Evolutionary conservation across 2,797 vertebrate genomes (phyloP), one percentile per base, ranked within the genome.

Genomic region (Coregonus suidteri): DNA sequence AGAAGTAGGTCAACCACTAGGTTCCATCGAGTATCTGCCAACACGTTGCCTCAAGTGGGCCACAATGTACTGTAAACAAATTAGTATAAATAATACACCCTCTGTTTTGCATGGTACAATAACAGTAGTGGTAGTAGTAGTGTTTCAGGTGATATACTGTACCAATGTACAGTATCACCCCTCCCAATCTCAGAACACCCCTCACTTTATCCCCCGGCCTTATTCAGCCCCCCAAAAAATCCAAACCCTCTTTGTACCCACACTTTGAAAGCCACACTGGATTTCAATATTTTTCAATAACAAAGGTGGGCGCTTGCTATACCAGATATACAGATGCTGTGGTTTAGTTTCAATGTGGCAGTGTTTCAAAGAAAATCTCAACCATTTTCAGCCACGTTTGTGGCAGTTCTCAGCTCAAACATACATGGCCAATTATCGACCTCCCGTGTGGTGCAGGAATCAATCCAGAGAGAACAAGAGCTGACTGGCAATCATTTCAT

Each of bases 391-490:
- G 64, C 37, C 47, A 11, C n/a, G 34, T 72, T 7, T 9, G 13
- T 76, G 74, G 16, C 70, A 52, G 75, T 15, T 59, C 52, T 76
- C 47, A 68, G 7, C 70, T 68, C 62, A 11, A 74, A 54, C 65
- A 41, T 34, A 64, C 41, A 59, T 16, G 31, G 74, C 78, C 78
- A 76, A 76, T 76, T 76, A 76, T 66, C 59, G 20, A 73, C 74
- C 70, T 20, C 70, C 52, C 20, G 41, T 34, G 41, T 56, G 71
- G 34, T 59, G 31, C 64, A n/a, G 31, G 15, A 66, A 37, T 78
- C 47, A 62, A 69, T 62, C 75, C 31, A 11, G 71, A 76, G 69
- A 54, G 71, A 69, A 47, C 41, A 47, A 13, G 41, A 47, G 41
- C 41, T 47, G 41, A 47, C 9, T 9, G 41, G 41, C 41, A 47